These are phyloP conservation scores for Beaufortia kweichowensis DNA, from an alignment of 2,113 vertebrate species.

Conservation along the genomic window DNA sequence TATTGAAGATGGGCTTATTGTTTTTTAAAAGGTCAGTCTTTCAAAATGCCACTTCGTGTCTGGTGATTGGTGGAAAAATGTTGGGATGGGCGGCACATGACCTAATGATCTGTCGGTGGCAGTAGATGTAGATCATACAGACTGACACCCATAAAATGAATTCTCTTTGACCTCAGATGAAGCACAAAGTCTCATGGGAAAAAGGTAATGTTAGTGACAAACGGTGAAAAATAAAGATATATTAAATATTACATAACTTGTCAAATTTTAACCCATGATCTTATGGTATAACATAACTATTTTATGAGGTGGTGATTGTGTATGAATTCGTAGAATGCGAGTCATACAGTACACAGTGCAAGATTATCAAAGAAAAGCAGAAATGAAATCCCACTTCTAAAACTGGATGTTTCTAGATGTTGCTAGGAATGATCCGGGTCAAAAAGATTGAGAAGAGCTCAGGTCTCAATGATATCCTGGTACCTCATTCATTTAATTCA, in stretches of 20 bases:
- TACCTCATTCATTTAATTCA: too few relatives aligned
- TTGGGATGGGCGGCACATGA: neutral
- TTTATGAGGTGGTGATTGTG: too few relatives aligned
- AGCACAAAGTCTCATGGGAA: neutral
- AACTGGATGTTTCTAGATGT: too few relatives aligned
- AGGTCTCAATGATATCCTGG: too few relatives aligned
- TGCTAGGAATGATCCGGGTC: too few relatives aligned
- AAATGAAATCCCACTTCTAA: too few relatives aligned
- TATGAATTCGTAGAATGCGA: too few relatives aligned
- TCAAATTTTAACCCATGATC: too few relatives aligned
- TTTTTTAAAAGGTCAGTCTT: conserved; percentile 24
- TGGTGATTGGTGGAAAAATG: neutral
- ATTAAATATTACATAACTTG: neutral
- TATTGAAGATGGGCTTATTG: conserved; percentile 1
- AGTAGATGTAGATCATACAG: neutral
- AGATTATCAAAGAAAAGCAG: too few relatives aligned
- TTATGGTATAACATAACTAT: too few relatives aligned
- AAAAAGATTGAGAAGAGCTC: too few relatives aligned
- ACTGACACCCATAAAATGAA: neutral
- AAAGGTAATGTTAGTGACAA: neutral
- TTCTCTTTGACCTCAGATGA: neutral
- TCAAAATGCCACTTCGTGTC: conserved; percentile 23
- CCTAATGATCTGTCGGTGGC: neutral
- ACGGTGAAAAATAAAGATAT: neutral
- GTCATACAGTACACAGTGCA: too few relatives aligned